Evolutionary conservation across 1,140 invertebrate species (phyloP).

Genomic region (Drosophila takahashii): DNA sequence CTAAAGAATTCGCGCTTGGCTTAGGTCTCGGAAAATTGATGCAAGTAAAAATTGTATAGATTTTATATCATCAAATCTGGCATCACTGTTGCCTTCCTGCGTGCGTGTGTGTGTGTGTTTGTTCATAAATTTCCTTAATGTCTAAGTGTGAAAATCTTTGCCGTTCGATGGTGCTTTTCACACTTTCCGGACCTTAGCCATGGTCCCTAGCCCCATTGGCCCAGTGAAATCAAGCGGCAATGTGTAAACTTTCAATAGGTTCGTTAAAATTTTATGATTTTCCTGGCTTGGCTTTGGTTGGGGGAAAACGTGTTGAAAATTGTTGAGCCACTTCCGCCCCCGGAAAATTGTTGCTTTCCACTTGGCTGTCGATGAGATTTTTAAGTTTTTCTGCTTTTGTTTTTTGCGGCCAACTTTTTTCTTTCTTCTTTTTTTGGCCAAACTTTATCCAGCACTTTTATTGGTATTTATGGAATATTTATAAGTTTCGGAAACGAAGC

Average conservation of each 20-base stretch:
- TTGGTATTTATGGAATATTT: conserved; percentile 74
- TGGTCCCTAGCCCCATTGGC: conserved; percentile 9
- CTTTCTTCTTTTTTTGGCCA: conserved; percentile 27
- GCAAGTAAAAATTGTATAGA: too few species aligned
- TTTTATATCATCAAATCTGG: not conserved
- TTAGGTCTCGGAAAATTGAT: too few species aligned
- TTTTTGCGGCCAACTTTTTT: conserved; percentile 43
- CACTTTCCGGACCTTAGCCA: conserved; percentile 64
- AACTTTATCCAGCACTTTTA: conserved; percentile 68
- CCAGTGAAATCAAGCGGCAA: conserved; percentile 78
- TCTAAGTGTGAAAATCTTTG: conserved; percentile 84
- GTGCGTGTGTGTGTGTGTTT: conserved; percentile 33
- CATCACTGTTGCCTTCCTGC: conserved; percentile 16
- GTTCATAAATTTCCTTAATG: conserved; percentile 79
- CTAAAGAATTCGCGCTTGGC: not conserved
- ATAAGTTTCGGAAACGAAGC: conserved; percentile 23
- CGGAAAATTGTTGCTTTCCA: conserved; percentile 41
- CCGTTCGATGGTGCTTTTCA: conserved; percentile 84
- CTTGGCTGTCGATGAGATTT: conserved; percentile 55
- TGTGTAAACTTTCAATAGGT: conserved; percentile 84
- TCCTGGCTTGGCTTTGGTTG: conserved; percentile 41
- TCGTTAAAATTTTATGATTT: conserved; percentile 84
- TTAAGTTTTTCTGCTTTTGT: conserved; percentile 51
- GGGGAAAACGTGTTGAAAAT: conserved; percentile 78
- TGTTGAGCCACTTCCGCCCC: conserved; percentile 79